Evolutionary conservation across 2,113 vertebrate species (phyloP).

Genomic region (Tenrec ecaudatus): DNA sequence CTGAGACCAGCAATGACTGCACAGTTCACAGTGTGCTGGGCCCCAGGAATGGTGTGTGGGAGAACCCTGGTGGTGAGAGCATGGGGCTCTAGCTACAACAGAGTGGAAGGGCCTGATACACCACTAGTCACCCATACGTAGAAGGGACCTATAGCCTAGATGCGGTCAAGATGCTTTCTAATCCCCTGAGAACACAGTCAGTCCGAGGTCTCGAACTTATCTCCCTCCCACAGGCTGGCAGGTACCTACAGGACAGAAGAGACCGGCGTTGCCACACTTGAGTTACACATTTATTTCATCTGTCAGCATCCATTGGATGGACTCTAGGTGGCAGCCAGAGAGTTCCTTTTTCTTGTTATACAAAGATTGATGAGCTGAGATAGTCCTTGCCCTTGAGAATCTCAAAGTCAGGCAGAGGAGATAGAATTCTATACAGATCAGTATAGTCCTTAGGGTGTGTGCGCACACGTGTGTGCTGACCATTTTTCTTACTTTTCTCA

Average conservation of each 20-base stretch:
- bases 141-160: not conserved
- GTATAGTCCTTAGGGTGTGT: not conserved
- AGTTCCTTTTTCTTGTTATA: not conserved
- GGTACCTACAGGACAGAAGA: not conserved
- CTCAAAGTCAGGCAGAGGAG: not conserved
- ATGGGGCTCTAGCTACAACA: not conserved
- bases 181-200: not conserved
- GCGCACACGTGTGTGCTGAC: no score
- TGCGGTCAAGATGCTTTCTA: not conserved
- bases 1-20: not conserved
- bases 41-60: not conserved
- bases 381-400: not conserved
- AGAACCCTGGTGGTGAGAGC: no score
- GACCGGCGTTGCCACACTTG: not conserved
- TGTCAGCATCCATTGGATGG: not conserved
- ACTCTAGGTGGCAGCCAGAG: not conserved
- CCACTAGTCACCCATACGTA: not conserved
- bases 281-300: not conserved
- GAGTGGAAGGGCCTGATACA: not conserved
- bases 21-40: not conserved
- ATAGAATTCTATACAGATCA: not conserved
- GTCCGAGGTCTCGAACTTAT: not conserved
- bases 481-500: not conserved
- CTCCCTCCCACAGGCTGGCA: not conserved
- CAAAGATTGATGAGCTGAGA: constrained; percentile 2